Percentiles rank a stretch among this genome's conserved stretches.
These are phyloP conservation scores for Pseudolaguvia tuberculata DNA, from an alignment of 2,113 vertebrate species.

Conservation along the genomic window DNA sequence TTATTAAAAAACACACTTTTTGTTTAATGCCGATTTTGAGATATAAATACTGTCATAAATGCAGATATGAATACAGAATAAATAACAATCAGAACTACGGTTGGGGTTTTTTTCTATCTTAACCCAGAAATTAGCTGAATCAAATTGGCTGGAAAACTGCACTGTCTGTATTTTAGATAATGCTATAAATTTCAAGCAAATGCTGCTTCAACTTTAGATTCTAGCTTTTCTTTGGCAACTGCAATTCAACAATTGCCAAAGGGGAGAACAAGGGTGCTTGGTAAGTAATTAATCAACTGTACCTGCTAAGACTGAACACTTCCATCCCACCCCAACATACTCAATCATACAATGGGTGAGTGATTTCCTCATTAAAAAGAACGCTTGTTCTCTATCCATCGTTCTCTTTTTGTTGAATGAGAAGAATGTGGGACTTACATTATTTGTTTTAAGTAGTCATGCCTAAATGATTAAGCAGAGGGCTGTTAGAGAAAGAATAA, in stretches of 20 bases:
- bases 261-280: neutral
- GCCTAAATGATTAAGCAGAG: conserved; percentile 34
- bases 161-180: neutral
- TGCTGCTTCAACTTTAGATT: neutral
- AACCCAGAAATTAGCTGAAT: neutral
- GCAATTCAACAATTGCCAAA: neutral
- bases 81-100: too few relatives aligned
- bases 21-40: neutral
- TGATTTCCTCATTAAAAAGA: conserved; percentile 28
- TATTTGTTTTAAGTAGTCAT: conserved; percentile 47
- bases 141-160: neutral
- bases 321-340: neutral
- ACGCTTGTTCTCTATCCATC: neutral
- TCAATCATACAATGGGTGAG: conserved; percentile 23
- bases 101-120: neutral
- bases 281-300: conserved; percentile 27
- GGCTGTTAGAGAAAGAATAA: conserved; percentile 14
- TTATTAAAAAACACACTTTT: neutral
- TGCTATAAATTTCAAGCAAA: neutral
- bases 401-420: conserved; percentile 19
- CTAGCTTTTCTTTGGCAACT: neutral
- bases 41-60: too few relatives aligned
- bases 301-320: conserved; percentile 14
- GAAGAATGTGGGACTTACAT: conserved; percentile 29
- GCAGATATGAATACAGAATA: too few relatives aligned